A percentile compares a stretch with the other conserved stretches of the same genome.
Evolutionary conservation across 2,888 invertebrate genomes (phyloP).

Genomic region (Lasioglossum figueresi): DNA sequence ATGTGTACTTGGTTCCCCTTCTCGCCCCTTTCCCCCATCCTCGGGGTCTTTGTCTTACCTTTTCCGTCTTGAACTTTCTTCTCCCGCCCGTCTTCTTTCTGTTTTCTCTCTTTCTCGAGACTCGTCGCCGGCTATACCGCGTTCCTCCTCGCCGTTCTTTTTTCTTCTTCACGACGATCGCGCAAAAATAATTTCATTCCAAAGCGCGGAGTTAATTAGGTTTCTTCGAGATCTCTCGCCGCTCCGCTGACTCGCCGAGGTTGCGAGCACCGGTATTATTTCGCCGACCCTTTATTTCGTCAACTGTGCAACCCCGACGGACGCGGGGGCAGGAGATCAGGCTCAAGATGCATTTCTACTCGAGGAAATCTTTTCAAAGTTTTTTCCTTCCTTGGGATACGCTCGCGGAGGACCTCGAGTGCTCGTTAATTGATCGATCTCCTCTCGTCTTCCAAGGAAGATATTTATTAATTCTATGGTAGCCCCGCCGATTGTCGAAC

Average conservation of each 20-base stretch:
- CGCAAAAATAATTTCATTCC: conserved; percentile 77
- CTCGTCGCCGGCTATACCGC: not conserved
- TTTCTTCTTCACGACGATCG: conserved; percentile 62
- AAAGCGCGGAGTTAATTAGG: conserved; percentile 76
- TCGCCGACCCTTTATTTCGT: conserved; percentile 67
- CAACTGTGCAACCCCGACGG: conserved; percentile 62
- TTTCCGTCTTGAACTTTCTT: not conserved
- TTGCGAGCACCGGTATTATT: conserved; percentile 65
- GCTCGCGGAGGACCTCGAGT: conserved; percentile 35
- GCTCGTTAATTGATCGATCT: conserved; percentile 53
- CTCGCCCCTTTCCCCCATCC: not conserved
- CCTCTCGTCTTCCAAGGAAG: conserved; percentile 22
- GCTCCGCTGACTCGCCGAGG: conserved; percentile 68
- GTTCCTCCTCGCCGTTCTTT: not conserved
- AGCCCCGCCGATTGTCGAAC: not conserved
- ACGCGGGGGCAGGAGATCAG: conserved; percentile 44
- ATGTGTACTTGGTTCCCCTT: not conserved
- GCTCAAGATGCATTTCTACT: conserved; percentile 52
- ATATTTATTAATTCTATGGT: conserved; percentile 54
- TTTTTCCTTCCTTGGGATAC: conserved; percentile 51
- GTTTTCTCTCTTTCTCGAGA: not conserved
- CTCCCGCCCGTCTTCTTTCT: not conserved
- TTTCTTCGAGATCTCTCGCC: conserved; percentile 71
- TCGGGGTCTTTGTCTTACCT: not conserved
- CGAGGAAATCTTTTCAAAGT: conserved; percentile 57